Conservation (phyloP, 2,888 invertebrate genomes). For the Augochlorella aurata region DNA sequence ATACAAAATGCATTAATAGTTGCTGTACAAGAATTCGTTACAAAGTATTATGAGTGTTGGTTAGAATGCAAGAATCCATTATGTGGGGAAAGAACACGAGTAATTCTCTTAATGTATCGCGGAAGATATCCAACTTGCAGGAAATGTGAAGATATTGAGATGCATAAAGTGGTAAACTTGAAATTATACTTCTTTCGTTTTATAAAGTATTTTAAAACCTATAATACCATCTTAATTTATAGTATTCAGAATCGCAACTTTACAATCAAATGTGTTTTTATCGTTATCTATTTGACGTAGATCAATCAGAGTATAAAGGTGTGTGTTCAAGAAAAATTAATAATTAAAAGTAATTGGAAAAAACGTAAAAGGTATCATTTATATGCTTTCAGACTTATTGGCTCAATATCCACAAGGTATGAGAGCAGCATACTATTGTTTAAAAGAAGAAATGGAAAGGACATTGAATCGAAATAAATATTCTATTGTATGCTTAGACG, state of each 20-base stretch:
- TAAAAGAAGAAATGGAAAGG: conserved; percentile 87
- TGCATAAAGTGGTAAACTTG: conserved; percentile 85
- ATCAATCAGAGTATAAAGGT: conserved; percentile 86
- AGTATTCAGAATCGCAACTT: conserved; percentile 91
- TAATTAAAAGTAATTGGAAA: neutral
- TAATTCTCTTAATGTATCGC: conserved; percentile 84
- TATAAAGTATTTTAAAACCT: neutral
- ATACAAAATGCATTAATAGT: conserved; percentile 89
- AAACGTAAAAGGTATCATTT: conserved; percentile 22
- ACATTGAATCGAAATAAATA: conserved; percentile 87
- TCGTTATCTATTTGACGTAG: conserved; percentile 89
- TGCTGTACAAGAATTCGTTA: conserved; percentile 86
- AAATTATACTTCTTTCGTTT: neutral
- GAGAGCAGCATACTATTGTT: conserved; percentile 84
- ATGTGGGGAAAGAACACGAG: conserved; percentile 88
- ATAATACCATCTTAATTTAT: conserved; percentile 74
- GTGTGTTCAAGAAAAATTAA: conserved; percentile 78
- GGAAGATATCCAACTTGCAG: conserved; percentile 88
- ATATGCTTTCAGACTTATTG: conserved; percentile 56
- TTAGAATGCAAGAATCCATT: conserved; percentile 95
- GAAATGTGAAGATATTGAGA: conserved; percentile 87
- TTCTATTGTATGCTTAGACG: conserved; percentile 85
- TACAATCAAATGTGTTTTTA: conserved; percentile 93
- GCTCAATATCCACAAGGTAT: conserved; percentile 76
- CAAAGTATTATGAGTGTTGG: conserved; percentile 90